Percentiles rank a stretch among this genome's conserved stretches.
Evolutionary conservation across 2,113 vertebrate species (phyloP).

Genomic region (Tyto alba): DNA sequence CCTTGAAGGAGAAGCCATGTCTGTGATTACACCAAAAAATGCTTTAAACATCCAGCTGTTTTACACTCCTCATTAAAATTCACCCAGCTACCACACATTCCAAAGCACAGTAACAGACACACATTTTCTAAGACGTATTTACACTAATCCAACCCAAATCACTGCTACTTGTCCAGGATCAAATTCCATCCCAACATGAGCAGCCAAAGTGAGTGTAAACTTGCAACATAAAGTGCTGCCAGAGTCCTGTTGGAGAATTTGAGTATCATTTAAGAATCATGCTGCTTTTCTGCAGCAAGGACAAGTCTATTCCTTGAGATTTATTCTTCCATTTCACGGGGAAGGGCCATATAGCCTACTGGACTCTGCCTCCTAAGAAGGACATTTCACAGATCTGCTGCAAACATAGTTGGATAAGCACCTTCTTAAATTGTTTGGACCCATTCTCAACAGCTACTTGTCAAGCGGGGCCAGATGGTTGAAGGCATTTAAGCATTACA

Average conservation of each 20-base stretch:
- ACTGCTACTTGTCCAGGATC: not conserved
- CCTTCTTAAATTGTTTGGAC: not conserved
- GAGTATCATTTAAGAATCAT: not conserved
- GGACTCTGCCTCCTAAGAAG: not conserved
- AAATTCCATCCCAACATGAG: not conserved
- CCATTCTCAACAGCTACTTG: not conserved
- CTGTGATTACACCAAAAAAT: not conserved
- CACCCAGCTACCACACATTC: conserved; percentile 13
- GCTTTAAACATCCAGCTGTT: not conserved
- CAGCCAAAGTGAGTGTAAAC: not conserved
- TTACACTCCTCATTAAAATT: not conserved
- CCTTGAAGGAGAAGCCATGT: not conserved
- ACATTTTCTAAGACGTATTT: not conserved
- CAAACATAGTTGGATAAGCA: not conserved
- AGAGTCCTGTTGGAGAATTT: not conserved
- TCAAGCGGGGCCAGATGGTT: not conserved
- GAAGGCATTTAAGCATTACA: not conserved
- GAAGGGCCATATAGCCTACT: not conserved
- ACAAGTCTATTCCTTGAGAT: not conserved
- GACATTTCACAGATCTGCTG: not conserved
- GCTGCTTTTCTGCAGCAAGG: not conserved
- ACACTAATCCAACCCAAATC: not conserved
- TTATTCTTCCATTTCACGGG: not conserved
- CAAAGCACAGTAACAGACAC: not conserved
- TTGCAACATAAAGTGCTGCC: not conserved